Conservation (phyloP, 2,797 vertebrate species). For the Acanthurus lineatus region DNA sequence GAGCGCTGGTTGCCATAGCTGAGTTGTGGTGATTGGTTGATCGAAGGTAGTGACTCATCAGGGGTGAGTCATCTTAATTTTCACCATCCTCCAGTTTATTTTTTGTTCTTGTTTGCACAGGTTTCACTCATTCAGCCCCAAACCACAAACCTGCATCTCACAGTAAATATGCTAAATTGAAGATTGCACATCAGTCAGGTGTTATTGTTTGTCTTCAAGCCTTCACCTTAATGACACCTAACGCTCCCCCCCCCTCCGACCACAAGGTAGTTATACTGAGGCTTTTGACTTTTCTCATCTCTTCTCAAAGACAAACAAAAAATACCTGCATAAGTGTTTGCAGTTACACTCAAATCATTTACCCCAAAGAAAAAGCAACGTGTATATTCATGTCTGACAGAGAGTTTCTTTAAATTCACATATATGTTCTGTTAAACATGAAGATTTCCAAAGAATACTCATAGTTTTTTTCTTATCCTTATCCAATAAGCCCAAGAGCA, state of each 20-base stretch:
- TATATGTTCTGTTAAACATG: background rate
- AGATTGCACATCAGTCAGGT: conserved; percentile 25
- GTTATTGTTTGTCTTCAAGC: conserved; percentile 11
- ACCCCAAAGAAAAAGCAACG: background rate
- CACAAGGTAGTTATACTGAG: background rate
- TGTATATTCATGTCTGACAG: background rate
- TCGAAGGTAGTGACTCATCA: conserved; percentile 51
- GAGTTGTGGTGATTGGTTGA: conserved; percentile 37
- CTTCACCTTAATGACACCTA: conserved; percentile 18
- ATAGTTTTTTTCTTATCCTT: too few relatives aligned
- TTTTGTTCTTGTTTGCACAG: conserved; percentile 73
- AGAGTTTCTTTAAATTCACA: background rate
- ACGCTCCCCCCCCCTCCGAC: background rate
- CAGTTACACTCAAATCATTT: background rate
- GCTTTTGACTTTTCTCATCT: background rate
- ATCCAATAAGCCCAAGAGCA: background rate
- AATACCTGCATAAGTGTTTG: background rate
- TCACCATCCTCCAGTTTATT: conserved; percentile 45
- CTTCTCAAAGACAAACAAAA: background rate
- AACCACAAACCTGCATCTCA: conserved; percentile 26
- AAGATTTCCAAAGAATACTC: background rate
- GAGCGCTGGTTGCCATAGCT: conserved; percentile 26
- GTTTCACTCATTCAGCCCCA: conserved; percentile 58
- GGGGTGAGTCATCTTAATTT: conserved; percentile 52
- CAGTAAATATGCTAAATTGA: conserved; percentile 34